phyloP scores from a whole-genome alignment of 2,113 vertebrate species.

The Tricholaema leucomelas region DNA sequence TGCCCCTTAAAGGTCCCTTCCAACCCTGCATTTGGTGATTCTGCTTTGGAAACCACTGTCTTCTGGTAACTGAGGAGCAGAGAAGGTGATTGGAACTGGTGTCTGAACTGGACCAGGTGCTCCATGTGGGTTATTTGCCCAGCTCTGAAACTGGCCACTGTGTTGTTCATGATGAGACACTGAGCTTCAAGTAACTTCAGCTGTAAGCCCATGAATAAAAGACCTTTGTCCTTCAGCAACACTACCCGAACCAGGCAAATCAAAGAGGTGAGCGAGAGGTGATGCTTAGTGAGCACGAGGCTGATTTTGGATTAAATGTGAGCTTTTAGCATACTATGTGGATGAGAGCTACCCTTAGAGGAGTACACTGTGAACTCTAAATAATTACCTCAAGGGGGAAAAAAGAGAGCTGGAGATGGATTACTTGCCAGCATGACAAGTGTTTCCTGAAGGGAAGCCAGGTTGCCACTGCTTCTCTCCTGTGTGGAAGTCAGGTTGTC shows the following conservation, averaged over 20 bases:
- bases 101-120: neutral
- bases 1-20: too few relatives aligned
- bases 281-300: neutral
- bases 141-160: neutral
- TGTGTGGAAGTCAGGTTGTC: too few relatives aligned
- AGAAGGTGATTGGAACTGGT: neutral
- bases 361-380: conserved; percentile 52
- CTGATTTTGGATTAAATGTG: conserved; percentile 1
- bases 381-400: conserved; percentile 22
- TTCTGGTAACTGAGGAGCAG: neutral
- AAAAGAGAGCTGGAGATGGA: neutral
- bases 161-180: rapidly evolving
- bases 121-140: rapidly evolving
- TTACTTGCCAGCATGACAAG: conserved; percentile 6
- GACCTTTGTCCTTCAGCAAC: neutral
- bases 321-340: neutral
- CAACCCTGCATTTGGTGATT: too few relatives aligned
- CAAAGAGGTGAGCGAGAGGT: neutral
- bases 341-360: conserved; percentile 15
- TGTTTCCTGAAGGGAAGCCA: too few relatives aligned
- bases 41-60: neutral
- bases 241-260: neutral
- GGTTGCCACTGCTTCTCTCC: too few relatives aligned
- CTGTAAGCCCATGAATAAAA: neutral
- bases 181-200: neutral